A percentile compares a stretch with the other conserved stretches of the same genome.
These are phyloP conservation scores for Channallabes apus DNA, from an alignment of 2,797 vertebrate genomes.

Conservation along the genomic window DNA sequence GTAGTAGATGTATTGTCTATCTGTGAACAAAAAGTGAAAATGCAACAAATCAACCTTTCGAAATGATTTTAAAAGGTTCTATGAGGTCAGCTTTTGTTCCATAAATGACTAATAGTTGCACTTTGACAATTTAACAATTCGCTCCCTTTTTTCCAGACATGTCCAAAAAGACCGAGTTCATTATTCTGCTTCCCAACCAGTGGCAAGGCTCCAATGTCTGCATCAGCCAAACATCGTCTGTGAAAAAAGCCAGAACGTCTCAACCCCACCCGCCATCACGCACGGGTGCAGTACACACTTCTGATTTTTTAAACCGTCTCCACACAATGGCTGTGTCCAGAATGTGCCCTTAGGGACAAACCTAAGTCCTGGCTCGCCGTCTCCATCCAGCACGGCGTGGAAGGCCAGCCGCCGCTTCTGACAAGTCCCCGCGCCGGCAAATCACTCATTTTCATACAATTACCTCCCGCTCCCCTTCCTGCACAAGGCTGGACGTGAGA, in stretches of 20 bases:
- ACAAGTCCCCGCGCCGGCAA: slow-evolving; percentile 68
- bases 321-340: slow-evolving; percentile 46
- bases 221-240: slow-evolving; percentile 9
- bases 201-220: slow-evolving; percentile 19
- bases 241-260: slow-evolving; percentile 23
- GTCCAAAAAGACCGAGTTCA: background rate
- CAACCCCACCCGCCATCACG: slow-evolving; percentile 26
- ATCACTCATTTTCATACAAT: slow-evolving; percentile 83
- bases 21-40: slow-evolving; percentile 30
- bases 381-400: slow-evolving; percentile 49
- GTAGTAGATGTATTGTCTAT: slow-evolving; percentile 14
- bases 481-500: slow-evolving; percentile 74
- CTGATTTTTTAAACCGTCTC: slow-evolving; percentile 20
- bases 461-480: slow-evolving; percentile 78
- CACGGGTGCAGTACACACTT: slow-evolving; percentile 28
- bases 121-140: slow-evolving; percentile 23
- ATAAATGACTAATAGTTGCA: slow-evolving; percentile 26
- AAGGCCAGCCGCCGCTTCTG: slow-evolving; percentile 64
- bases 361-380: slow-evolving; percentile 36
- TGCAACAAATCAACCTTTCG: slow-evolving; percentile 19
- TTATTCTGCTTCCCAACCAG: slow-evolving; percentile 23
- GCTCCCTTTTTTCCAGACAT: slow-evolving; percentile 2
- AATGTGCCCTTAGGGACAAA: slow-evolving; percentile 48
- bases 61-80: slow-evolving; percentile 21
- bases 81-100: slow-evolving; percentile 31